Conservation (phyloP, 2,888 invertebrate genomes). For the Diarsia brunnea region DNA sequence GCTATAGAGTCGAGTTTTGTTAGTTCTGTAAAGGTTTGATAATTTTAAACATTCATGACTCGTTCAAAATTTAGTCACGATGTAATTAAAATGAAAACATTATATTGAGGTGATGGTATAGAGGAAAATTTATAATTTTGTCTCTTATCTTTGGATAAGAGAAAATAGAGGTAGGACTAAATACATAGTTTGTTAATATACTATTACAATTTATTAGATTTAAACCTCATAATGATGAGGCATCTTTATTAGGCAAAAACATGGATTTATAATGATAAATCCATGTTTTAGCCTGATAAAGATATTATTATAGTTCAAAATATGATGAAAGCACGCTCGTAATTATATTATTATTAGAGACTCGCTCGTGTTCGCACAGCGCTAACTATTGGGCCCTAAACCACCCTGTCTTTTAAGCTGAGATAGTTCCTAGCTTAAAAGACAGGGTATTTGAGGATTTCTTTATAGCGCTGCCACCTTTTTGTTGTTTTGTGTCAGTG, state of each 20-base stretch:
- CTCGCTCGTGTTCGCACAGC: not conserved
- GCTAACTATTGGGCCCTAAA: not conserved
- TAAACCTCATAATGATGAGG: not conserved
- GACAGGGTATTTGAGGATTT: no score
- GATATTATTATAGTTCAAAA: not conserved
- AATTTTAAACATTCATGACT: not conserved
- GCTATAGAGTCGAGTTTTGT: no score
- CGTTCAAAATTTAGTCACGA: conserved; percentile 3
- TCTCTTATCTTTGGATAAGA: not conserved
- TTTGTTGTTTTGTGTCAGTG: no score
- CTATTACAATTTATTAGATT: not conserved
- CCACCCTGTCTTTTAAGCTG: not conserved
- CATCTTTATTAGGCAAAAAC: no score
- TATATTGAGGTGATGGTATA: not conserved
- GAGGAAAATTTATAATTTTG: not conserved
- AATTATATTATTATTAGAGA: not conserved
- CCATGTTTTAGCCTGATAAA: not conserved
- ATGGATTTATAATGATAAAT: no score
- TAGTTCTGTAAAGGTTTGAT: not conserved
- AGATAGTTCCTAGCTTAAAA: no score
- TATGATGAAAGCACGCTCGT: not conserved
- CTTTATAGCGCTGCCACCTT: no score
- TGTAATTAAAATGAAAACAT: conserved; percentile 7
- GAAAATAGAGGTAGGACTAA: not conserved
- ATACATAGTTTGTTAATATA: not conserved